These are phyloP conservation scores for Synanthedon formicaeformis DNA, from an alignment of 2,888 invertebrate species.

Conservation along the genomic window DNA sequence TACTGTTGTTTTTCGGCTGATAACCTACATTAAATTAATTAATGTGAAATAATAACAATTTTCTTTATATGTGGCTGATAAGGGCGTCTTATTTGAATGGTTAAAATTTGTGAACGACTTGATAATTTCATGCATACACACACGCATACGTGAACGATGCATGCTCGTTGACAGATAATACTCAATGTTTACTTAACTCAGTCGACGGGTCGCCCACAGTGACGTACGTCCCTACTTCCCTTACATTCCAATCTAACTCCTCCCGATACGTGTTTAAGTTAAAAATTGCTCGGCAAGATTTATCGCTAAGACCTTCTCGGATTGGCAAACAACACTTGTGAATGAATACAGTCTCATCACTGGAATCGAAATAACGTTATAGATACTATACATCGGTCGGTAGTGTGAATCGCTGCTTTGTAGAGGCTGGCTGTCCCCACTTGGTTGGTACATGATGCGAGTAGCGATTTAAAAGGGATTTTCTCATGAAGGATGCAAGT, in stretches of 20 bases:
- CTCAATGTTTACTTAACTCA: conserved; percentile 68
- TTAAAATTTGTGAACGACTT: conserved; percentile 48
- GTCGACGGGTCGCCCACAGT: conserved; percentile 53
- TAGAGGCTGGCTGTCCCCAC: conserved; percentile 7
- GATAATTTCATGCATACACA: conserved; percentile 45
- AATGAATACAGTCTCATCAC: conserved; percentile 67
- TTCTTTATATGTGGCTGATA: neutral
- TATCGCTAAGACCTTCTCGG: conserved; percentile 37
- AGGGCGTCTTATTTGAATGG: neutral
- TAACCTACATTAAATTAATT: neutral
- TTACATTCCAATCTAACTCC: conserved; percentile 27
- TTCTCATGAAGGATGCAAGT: too few relatives aligned
- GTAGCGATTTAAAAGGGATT: too few relatives aligned
- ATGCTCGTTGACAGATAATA: conserved; percentile 69
- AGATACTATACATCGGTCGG: conserved; percentile 26
- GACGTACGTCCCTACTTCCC: conserved; percentile 23
- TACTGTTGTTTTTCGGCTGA: neutral
- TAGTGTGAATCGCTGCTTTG: conserved; percentile 30
- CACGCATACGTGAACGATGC: conserved; percentile 38
- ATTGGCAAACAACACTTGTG: conserved; percentile 44
- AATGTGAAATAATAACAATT: neutral
- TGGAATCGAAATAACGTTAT: conserved; percentile 46
- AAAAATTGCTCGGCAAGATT: conserved; percentile 29
- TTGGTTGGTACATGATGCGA: too few relatives aligned
- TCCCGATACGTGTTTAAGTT: conserved; percentile 37